Percentiles rank a stretch among this genome's conserved stretches.
These are phyloP conservation scores for Drosophila setifemur DNA, from an alignment of 1,140 invertebrate genomes.

Conservation along the genomic window DNA sequence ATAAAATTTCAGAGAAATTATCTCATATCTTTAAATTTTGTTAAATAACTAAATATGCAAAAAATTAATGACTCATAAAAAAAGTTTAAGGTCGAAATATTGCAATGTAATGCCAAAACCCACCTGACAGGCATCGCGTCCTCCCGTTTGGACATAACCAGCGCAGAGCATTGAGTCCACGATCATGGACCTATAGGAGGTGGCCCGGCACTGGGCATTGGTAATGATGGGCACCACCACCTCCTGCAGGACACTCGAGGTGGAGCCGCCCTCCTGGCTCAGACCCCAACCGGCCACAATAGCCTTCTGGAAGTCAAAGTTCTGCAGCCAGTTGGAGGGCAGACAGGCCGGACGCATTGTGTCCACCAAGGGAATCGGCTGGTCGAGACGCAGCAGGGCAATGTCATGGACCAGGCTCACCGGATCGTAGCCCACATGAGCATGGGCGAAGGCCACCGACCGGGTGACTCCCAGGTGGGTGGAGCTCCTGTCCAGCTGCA, in stretches of 20 bases:
- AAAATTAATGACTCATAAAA: too few species aligned
- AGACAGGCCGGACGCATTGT: constrained; percentile 94
- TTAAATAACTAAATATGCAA: too few species aligned
- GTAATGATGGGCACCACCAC: constrained; percentile 94
- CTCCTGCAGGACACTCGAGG: constrained; percentile 92
- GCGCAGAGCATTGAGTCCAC: constrained; percentile 95
- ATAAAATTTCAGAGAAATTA: too few species aligned
- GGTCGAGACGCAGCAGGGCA: constrained; percentile 84
- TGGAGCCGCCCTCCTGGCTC: constrained; percentile 91
- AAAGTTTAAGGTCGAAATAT: too few species aligned
- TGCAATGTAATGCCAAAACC: background rate
- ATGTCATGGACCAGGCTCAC: constrained; percentile 89
- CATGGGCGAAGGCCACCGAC: constrained; percentile 43
- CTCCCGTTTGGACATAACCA: constrained; percentile 92
- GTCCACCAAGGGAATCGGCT: constrained; percentile 88
- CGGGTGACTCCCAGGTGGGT: constrained; percentile 64
- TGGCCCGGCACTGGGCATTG: constrained; percentile 92
- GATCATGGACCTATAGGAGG: constrained; percentile 94
- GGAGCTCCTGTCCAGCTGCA: constrained; percentile 88
- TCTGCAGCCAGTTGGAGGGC: constrained; percentile 83
- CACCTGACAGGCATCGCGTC: constrained; percentile 95
- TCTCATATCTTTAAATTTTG: too few species aligned
- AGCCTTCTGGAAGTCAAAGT: constrained; percentile 71
- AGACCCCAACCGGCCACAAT: constrained; percentile 92
- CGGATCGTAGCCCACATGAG: constrained; percentile 64